Evolutionary conservation across 2,113 vertebrate genomes (phyloP), one percentile per base, ranked within the genome.

Genomic region (Engystomops pustulosus): DNA sequence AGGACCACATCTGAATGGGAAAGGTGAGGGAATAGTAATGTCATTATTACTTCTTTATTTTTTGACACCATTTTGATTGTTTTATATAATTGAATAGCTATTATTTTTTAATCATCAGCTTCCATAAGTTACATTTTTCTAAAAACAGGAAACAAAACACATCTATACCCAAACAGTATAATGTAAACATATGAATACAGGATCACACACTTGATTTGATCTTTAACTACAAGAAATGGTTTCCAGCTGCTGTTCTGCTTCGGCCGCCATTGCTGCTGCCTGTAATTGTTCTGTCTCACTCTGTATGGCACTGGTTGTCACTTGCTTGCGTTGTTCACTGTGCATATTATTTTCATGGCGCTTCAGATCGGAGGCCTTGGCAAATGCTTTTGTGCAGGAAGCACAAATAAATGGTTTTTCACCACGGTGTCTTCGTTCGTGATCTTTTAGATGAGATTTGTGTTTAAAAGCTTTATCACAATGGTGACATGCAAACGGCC

Each of bases 301-400:
- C 89, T 96, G 96, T 88, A 96, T 95, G 87, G 95, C 94, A 78
- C 95, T 95, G 77, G 95, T 93, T 3, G 96, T 94, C 83, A 97
- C 95, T 91, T 99, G 96, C 88, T 98, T 97, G 90, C 98, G 95
- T 79, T 85, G 82, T 53, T 98, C 97, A 82, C 97, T 99, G 92
- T 99, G 98, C 98, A 99, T 99, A 90, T 98, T 99, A 94, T 99
- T 99, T 93, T 98, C 98, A 8, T 99, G 98, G 83, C 98, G 94
- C 93, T 99, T 99, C 88, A 99, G 93, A 88, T 99, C 98, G 0
- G 98, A 99, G 0, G 98, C 98, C 91, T 99, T 99, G 89, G 98
- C 98, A 90, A 99, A 99, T 0, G 98, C 98, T 89, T 99, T 99
- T 84, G 97, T 97, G 89, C 98, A 99, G 38, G 97, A 98, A 89